Conservation (phyloP, 2,888 invertebrate species). For the Ariolimax columbianus region DNA sequence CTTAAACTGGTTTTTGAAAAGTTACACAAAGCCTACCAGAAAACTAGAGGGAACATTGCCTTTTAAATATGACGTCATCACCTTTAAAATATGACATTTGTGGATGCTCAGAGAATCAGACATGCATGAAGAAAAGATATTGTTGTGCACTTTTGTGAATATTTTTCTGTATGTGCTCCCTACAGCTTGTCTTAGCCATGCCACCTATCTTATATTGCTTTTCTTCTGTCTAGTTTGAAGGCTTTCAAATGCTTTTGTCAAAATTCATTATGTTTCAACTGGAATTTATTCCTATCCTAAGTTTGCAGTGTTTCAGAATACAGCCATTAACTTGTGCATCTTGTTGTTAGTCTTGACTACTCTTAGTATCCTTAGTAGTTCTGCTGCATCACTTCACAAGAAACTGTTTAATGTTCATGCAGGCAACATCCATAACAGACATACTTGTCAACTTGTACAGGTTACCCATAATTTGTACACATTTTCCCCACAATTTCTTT, state of each 20-base stretch:
- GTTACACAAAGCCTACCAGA: no score
- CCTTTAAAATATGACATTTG: neutral
- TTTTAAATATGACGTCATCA: no score
- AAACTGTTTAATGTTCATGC: neutral
- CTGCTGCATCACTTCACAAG: neutral
- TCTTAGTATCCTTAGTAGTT: neutral
- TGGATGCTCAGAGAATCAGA: neutral
- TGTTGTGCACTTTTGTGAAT: constrained; percentile 1
- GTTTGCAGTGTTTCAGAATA: neutral
- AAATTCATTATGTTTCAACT: neutral
- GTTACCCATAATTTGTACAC: no score
- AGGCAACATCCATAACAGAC: no score
- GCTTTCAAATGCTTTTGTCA: neutral
- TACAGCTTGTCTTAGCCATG: neutral
- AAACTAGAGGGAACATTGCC: no score
- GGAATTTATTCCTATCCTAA: neutral
- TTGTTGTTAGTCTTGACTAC: neutral
- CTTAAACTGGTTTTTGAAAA: no score
- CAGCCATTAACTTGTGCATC: neutral
- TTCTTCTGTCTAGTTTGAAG: neutral
- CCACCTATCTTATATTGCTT: neutral
- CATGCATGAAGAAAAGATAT: neutral
- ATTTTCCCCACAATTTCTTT: no score
- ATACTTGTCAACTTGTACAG: no score
- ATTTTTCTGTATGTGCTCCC: neutral